These are phyloP conservation scores for Thalassophryne amazonica DNA, from an alignment of 2,797 vertebrate genomes.

Conservation along the genomic window DNA sequence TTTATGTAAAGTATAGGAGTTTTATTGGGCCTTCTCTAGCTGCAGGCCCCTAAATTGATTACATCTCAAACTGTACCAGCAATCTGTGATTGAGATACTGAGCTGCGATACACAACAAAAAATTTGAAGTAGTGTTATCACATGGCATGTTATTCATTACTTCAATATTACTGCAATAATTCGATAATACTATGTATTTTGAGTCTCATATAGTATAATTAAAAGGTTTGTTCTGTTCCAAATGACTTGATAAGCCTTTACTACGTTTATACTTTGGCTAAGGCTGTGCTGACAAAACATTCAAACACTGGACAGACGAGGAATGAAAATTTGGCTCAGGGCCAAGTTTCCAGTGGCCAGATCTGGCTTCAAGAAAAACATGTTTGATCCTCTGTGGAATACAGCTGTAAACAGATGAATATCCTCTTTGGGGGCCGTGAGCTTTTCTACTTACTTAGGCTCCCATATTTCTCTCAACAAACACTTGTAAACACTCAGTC, in stretches of 20 bases:
- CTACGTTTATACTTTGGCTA: conserved; percentile 2
- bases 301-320: conserved; percentile 16
- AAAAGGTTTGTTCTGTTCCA: background rate
- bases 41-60: too few relatives aligned
- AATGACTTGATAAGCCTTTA: background rate
- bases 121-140: conserved; percentile 5
- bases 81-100: background rate
- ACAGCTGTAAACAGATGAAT: conserved; percentile 76
- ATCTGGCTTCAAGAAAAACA: conserved; percentile 61
- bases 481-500: conserved; percentile 51
- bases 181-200: background rate
- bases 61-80: background rate
- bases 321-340: conserved; percentile 77
- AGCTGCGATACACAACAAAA: background rate
- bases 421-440: conserved; percentile 48
- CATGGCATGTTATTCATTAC: background rate
- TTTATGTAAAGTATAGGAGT: too few relatives aligned
- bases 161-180: background rate
- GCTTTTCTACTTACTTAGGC: conserved; percentile 46
- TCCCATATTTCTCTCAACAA: conserved; percentile 55
- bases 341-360: conserved; percentile 69
- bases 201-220: too few relatives aligned
- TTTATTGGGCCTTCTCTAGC: too few relatives aligned
- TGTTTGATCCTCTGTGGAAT: conserved; percentile 68
- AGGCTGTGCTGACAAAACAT: conserved; percentile 20